Base-by-base conservation (phyloP, 2,797 vertebrate species). In the Meriones psammophilus region DNA sequence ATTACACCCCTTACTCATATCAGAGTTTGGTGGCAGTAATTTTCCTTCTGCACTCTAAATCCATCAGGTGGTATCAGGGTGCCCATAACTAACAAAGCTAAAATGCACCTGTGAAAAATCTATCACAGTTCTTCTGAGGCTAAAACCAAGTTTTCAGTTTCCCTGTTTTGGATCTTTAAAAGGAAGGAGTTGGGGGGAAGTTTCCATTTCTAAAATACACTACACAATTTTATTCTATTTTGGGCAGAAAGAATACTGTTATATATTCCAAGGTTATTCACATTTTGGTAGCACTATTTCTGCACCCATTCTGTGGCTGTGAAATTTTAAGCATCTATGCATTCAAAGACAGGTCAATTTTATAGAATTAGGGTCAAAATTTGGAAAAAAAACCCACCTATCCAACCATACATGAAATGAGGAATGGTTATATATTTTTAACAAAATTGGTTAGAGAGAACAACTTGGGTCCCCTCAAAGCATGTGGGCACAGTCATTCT, bases 151-250 rank as follows among this genome's bases (percentile, higher is more conserved):
- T 74, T 87, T 87, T 74, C 93, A 9, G 26, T 92, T 56, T 76
- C 2, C 36, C 62, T 46, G 62, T 97, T 95, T 68, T 92, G 36
- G 42, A 74, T 87, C 58, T 92, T 93, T 87, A 92, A 76, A 20
- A 60, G 64, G 56, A 89, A 84, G 89, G 87, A 81, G 42, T 33
- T 28, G 46, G 12, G 56, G 12, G 64, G 97, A 95, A 50, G 22
- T 97, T 84, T 81, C 14, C 30, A 36, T 95, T 85, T 80, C 76
- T 33, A 94, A 81, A 64, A 86, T 10, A 73, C 56, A 62, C 33
- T 88, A 13, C 8, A 33, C 83, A 30, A 81, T 96, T 88, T 93
- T 71, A 60, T 86, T 20, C 4, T 73, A 0, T 68, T 36, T 36
- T 69, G 96, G 94, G 93, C 60, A 94, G 54, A 78, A 17, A 88